Conservation (phyloP, 1,140 invertebrate species). For the Cyclargus thomasi region DNA sequence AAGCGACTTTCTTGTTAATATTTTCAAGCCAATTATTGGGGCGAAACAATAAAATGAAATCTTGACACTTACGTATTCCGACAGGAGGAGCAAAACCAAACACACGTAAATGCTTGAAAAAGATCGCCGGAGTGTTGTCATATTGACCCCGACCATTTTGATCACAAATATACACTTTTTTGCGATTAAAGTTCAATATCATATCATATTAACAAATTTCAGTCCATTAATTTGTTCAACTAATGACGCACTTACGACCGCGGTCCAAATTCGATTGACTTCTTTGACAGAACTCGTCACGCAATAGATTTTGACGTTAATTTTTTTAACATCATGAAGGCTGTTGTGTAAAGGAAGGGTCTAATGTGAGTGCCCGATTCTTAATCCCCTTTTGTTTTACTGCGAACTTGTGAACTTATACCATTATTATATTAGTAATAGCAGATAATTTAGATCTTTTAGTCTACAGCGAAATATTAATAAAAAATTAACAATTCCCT, state of each 20-base stretch:
- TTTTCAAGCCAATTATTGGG: neutral
- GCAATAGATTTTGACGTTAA: neutral
- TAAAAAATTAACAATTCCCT: too few relatives aligned
- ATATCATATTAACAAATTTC: constrained; percentile 10
- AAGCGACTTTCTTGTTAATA: neutral
- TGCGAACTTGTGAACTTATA: too few relatives aligned
- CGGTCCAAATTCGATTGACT: constrained; percentile 4
- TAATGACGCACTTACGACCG: constrained; percentile 8
- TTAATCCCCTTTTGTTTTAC: too few relatives aligned
- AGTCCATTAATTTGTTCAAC: neutral
- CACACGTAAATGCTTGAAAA: constrained; percentile 39
- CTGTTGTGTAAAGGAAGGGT: too few relatives aligned
- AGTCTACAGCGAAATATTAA: too few relatives aligned
- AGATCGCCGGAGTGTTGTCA: neutral
- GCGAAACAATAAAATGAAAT: constrained; percentile 40
- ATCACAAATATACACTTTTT: constrained; percentile 16
- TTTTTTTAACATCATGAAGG: neutral
- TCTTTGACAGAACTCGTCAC: neutral
- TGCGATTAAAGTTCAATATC: neutral
- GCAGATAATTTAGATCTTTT: too few relatives aligned
- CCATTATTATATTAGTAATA: too few relatives aligned
- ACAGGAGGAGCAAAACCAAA: constrained; percentile 43
- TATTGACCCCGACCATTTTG: neutral
- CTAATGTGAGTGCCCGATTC: too few relatives aligned
- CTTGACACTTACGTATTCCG: constrained; percentile 50